A percentile compares a stretch with the other conserved stretches of the same genome.
Conservation (phyloP, 2,797 vertebrate genomes). For the Tangara arthus region DNA sequence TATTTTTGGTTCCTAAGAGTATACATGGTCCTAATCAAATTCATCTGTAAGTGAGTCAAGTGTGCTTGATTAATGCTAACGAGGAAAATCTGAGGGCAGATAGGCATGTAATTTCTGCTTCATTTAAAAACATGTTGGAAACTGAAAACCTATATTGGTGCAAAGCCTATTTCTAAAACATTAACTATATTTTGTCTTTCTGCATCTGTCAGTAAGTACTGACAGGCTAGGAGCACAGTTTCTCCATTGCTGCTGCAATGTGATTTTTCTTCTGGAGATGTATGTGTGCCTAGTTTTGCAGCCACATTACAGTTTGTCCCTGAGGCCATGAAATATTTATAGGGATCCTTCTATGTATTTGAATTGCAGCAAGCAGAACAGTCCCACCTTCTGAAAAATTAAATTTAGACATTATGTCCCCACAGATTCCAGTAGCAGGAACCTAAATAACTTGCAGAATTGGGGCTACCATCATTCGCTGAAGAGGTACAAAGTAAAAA, state of each 20-base stretch:
- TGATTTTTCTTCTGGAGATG: not conserved
- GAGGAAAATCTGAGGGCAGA: slow-evolving; percentile 28
- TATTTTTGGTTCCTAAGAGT: slow-evolving; percentile 31
- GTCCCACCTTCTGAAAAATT: not conserved
- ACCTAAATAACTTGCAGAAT: not conserved
- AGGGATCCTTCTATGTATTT: not conserved
- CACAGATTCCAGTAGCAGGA: not conserved
- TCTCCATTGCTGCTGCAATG: not conserved
- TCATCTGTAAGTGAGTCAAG: slow-evolving; percentile 29
- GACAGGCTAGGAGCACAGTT: not conserved
- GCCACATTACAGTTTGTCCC: not conserved
- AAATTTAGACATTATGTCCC: not conserved
- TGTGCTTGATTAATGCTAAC: slow-evolving; percentile 19
- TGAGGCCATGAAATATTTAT: slow-evolving; percentile 10
- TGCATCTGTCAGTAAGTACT: not conserved
- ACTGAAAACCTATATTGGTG: not conserved
- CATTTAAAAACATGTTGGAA: not conserved
- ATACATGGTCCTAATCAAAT: slow-evolving; percentile 34
- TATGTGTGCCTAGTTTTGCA: not conserved
- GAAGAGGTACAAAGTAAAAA: not conserved
- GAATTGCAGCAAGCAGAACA: not conserved
- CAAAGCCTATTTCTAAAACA: not conserved
- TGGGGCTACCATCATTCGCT: not conserved
- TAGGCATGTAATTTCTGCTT: slow-evolving; percentile 13
- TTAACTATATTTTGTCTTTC: not conserved